A percentile compares a stretch with the other conserved stretches of the same genome.
Conservation (phyloP, 2,113 vertebrate genomes). For the Diphyllodes magnificus region DNA sequence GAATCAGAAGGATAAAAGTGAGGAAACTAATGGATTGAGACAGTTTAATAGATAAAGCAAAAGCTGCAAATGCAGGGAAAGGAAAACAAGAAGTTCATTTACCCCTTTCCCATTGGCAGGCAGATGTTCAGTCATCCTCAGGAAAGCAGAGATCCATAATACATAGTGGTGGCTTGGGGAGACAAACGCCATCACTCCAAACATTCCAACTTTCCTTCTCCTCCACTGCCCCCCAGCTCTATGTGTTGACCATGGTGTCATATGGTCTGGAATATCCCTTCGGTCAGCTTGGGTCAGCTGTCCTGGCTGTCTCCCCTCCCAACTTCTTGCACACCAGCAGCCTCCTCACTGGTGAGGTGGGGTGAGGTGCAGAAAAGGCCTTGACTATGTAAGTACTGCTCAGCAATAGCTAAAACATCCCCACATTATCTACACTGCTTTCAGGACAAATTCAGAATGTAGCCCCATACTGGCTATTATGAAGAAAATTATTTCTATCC, state of each 20-base stretch:
- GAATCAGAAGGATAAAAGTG: not conserved
- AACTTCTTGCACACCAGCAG: rapidly evolving
- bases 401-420: not conserved
- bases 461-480: rapidly evolving
- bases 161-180: not conserved
- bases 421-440: not conserved
- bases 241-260: not conserved
- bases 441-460: not conserved
- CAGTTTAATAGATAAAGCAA: not conserved
- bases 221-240: not conserved
- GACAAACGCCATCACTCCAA: not conserved
- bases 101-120: not conserved
- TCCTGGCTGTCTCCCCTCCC: not conserved
- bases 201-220: not conserved
- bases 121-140: not conserved
- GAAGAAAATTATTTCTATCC: not conserved
- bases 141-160: not conserved
- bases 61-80: not conserved
- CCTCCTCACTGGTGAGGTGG: not conserved
- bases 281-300: not conserved
- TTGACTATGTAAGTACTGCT: rapidly evolving
- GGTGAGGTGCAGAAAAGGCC: not conserved
- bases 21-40: not conserved
- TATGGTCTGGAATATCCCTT: not conserved
- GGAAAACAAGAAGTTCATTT: not conserved